Base-by-base conservation (phyloP, 2,888 invertebrate genomes). In the Ormia ochracea region DNA sequence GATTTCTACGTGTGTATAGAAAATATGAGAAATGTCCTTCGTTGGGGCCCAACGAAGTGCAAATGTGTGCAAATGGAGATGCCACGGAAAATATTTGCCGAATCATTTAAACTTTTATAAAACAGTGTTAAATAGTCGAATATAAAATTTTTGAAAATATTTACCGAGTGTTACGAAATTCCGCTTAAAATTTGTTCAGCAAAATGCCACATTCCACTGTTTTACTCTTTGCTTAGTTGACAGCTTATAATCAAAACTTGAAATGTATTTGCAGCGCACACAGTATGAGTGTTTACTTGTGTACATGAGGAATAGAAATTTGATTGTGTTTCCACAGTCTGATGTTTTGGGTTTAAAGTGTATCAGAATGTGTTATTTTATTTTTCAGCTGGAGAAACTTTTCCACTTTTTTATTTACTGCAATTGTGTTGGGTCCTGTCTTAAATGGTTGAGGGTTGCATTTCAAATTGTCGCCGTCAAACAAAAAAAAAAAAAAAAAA, bases 401-500 rank as follows among this genome's bases (percentile, higher is more conserved):
- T 9, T 36, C 9, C 12, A 10, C 2, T 7, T 7, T 1, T 23
- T 45, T 26, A 19, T 52, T 6, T 12, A 33, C 23, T 59, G 48
- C 14, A 19, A 19, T 66, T 66, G 73, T n/a, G 45, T 73, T 54
- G 43, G 41, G 33, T 48, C 6, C 41, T 23, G 23, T 79, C 66
- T 73, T 65, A 54, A 78, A 73, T 74, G 61, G 75, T 50, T 73
- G 23, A 56, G 41, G 56, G 56, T 61, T 80, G 21, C 43, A 70
- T 74, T 74, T 59, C 43, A 56, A 59, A 72, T 59, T 66, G 26
- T 66, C 59, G 28, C 43, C 50, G 61, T 31, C 28, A 33, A 56
- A 70, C 21, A 48, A 56, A 17, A 12, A 26, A 72, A 59, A 14
- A 48, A 48, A 31, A 4, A 33, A 66, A n/a, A n/a, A n/a, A n/a